These are phyloP conservation scores for Fissipunctia ypsillon DNA, from an alignment of 2,888 invertebrate species.

Conservation along the genomic window DNA sequence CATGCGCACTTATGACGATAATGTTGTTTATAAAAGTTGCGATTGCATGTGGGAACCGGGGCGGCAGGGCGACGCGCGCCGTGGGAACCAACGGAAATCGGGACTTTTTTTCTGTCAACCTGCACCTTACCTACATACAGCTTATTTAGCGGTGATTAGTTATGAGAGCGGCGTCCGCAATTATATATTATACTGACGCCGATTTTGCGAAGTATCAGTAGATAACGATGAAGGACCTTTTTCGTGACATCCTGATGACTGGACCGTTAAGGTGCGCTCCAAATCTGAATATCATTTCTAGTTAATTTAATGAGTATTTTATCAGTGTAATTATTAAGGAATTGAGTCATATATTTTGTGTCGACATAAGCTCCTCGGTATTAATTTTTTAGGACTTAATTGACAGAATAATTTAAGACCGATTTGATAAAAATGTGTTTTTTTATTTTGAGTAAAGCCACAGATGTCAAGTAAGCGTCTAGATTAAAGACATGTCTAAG, in stretches of 20 bases:
- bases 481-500: slow-evolving; percentile 7
- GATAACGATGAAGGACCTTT: slow-evolving; percentile 54
- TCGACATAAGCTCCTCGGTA: slow-evolving; percentile 24
- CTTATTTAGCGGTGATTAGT: slow-evolving; percentile 73
- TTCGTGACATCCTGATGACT: slow-evolving; percentile 58
- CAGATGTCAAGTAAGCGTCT: slow-evolving; percentile 26
- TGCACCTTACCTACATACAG: slow-evolving; percentile 66
- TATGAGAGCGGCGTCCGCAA: slow-evolving; percentile 72
- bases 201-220: slow-evolving; percentile 61
- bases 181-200: slow-evolving; percentile 66
- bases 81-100: slow-evolving; percentile 85
- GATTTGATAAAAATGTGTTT: slow-evolving; percentile 24
- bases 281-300: slow-evolving; percentile 56
- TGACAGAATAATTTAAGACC: slow-evolving; percentile 30
- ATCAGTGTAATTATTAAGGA: slow-evolving; percentile 52
- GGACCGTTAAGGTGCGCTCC: slow-evolving; percentile 58
- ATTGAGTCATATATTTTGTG: slow-evolving; percentile 49
- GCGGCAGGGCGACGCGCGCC: slow-evolving; percentile 80
- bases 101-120: slow-evolving; percentile 77
- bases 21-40: slow-evolving; percentile 79
- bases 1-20: slow-evolving; percentile 82
- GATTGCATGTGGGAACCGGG: slow-evolving; percentile 85
- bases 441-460: slow-evolving; percentile 9
- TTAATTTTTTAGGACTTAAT: slow-evolving; percentile 10
- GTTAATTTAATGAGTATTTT: slow-evolving; percentile 54